A percentile compares a stretch with the other conserved stretches of the same genome.
These are phyloP conservation scores for Heliconius congener DNA, from an alignment of 1,140 invertebrate genomes.

Conservation along the genomic window DNA sequence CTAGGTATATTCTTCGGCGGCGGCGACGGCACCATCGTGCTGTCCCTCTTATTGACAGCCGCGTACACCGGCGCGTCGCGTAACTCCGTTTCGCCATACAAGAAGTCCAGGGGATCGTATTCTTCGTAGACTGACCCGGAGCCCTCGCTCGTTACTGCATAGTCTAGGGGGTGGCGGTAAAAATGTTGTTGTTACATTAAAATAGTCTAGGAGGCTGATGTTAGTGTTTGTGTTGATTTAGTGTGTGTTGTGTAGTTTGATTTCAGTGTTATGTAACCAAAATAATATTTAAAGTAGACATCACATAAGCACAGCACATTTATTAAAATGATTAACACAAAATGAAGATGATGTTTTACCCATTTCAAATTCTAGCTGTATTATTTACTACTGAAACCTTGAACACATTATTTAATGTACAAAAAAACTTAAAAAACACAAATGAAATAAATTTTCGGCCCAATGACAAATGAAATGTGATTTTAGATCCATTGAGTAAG, in stretches of 20 bases:
- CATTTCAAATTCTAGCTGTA: background rate
- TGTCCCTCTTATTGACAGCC: conserved; percentile 86
- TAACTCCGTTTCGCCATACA: conserved; percentile 88
- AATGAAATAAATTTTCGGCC: background rate
- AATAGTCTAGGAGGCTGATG: background rate
- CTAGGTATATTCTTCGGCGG: conserved; percentile 78
- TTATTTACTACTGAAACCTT: background rate
- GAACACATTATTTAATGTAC: background rate
- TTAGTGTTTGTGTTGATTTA: background rate
- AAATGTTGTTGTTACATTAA: background rate
- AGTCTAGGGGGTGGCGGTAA: background rate
- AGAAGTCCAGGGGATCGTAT: conserved; percentile 93
- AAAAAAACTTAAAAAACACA: background rate
- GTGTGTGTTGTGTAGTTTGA: background rate
- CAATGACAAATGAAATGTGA: background rate
- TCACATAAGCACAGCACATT: conserved; percentile 1
- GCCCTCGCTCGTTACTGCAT: conserved; percentile 80
- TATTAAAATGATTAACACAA: background rate
- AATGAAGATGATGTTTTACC: background rate
- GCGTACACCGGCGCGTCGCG: conserved; percentile 90
- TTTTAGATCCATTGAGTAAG: conserved; percentile 15
- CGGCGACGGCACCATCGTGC: conserved; percentile 82
- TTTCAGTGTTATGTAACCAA: background rate
- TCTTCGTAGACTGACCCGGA: conserved; percentile 90
- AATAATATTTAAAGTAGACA: background rate